Evolutionary conservation across 2,888 invertebrate genomes (phyloP).

Genomic region (Sphecodes monilicornis): DNA sequence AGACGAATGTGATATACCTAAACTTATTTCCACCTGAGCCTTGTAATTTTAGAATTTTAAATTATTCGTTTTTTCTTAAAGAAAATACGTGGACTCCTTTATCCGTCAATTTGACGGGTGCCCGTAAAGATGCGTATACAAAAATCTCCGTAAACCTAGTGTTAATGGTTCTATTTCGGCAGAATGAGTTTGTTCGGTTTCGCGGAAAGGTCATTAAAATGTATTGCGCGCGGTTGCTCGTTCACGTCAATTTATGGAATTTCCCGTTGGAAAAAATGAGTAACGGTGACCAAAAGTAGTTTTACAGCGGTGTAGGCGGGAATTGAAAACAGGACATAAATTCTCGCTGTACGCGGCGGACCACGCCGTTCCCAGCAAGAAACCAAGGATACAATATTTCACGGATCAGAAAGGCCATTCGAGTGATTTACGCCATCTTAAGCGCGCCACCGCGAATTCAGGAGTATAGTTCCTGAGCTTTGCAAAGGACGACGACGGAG

Average conservation of each 20-base stretch:
- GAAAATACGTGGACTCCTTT: no score
- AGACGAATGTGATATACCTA: no score
- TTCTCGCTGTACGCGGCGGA: conserved; percentile 54
- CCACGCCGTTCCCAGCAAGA: conserved; percentile 42
- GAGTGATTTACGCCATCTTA: conserved; percentile 57
- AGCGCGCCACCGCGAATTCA: conserved; percentile 54
- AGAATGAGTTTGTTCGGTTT: not conserved
- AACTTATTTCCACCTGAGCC: no score
- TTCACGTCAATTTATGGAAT: conserved; percentile 10
- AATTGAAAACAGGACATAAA: conserved; percentile 64
- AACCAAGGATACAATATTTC: conserved; percentile 62
- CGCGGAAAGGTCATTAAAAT: not conserved
- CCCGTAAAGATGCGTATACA: no score
- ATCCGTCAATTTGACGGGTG: no score
- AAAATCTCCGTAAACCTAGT: no score
- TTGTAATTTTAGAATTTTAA: no score
- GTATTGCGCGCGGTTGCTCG: conserved; percentile 10
- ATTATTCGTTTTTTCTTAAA: no score
- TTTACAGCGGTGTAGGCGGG: conserved; percentile 42
- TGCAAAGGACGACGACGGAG: conserved; percentile 7
- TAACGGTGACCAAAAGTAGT: conserved; percentile 44
- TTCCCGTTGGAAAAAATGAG: conserved; percentile 36
- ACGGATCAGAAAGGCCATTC: conserved; percentile 59
- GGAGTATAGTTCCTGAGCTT: conserved; percentile 47
- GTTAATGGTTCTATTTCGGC: not conserved